These are phyloP conservation scores for Macrophya annulata DNA, from an alignment of 2,888 invertebrate species.

Conservation along the genomic window DNA sequence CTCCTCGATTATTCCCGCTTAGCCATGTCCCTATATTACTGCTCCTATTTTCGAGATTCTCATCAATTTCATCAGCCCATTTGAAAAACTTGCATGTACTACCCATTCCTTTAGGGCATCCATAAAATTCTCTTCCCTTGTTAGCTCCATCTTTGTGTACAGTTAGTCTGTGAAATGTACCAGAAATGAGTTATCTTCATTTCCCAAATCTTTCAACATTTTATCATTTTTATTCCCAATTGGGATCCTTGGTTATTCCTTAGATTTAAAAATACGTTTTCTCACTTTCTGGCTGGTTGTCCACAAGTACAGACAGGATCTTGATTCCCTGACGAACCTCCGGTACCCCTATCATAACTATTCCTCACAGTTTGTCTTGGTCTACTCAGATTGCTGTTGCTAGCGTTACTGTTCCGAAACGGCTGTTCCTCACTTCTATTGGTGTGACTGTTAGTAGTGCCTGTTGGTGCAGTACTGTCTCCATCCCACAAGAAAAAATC, in stretches of 20 bases:
- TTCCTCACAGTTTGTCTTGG: slow-evolving; percentile 78
- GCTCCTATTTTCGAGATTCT: slow-evolving; percentile 61
- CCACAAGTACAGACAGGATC: slow-evolving; percentile 82
- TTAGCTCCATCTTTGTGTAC: slow-evolving; percentile 93
- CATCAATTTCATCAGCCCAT: slow-evolving; percentile 86
- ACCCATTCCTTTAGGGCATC: slow-evolving; percentile 83
- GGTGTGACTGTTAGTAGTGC: slow-evolving; percentile 57
- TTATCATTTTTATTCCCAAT: slow-evolving; percentile 70
- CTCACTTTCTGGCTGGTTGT: slow-evolving; percentile 81
- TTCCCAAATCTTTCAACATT: background rate
- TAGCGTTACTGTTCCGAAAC: slow-evolving; percentile 52
- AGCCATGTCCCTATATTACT: slow-evolving; percentile 64
- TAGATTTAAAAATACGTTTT: slow-evolving; percentile 58
- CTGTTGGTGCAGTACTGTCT: slow-evolving; percentile 66
- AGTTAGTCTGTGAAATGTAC: slow-evolving; percentile 82
- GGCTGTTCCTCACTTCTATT: slow-evolving; percentile 55
- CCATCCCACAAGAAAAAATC: slow-evolving; percentile 89
- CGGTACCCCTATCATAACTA: slow-evolving; percentile 61
- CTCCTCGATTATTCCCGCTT: slow-evolving; percentile 63
- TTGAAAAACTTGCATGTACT: slow-evolving; percentile 89
- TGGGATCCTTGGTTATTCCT: slow-evolving; percentile 79
- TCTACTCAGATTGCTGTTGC: slow-evolving; percentile 81
- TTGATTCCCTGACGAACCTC: slow-evolving; percentile 62
- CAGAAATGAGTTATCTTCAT: background rate
- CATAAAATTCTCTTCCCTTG: slow-evolving; percentile 90